Evolutionary conservation across 2,888 invertebrate species (phyloP).

Genomic region (Aporophyla lueneburgensis): DNA sequence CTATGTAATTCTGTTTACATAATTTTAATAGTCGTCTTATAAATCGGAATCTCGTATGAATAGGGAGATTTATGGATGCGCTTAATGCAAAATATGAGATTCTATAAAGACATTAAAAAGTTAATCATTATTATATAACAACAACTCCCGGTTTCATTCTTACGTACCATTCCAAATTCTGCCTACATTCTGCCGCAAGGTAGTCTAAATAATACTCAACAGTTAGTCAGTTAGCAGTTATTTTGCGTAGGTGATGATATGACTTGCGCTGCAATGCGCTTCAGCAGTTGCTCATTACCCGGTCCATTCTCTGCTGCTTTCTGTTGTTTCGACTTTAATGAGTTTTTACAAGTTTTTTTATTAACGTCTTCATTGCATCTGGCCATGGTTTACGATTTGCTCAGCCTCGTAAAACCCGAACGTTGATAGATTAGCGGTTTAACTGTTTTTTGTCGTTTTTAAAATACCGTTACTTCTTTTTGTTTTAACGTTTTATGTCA

Average conservation of each 20-base stretch:
- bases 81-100: not conserved
- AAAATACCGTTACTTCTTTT: constrained; percentile 46
- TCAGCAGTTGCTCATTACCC: constrained; percentile 20
- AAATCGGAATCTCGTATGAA: constrained; percentile 29
- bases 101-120: not conserved
- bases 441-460: constrained; percentile 56
- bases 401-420: constrained; percentile 63
- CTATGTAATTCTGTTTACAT: constrained; percentile 28
- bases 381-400: constrained; percentile 67
- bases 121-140: not conserved
- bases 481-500: constrained; percentile 40
- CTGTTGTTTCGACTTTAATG: constrained; percentile 59
- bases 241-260: constrained; percentile 29
- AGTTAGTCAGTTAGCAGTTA: constrained; percentile 18
- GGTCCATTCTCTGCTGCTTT: constrained; percentile 52
- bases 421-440: constrained; percentile 62
- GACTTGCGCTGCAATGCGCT: constrained; percentile 14
- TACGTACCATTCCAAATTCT: not conserved
- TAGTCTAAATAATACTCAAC: constrained; percentile 18
- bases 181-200: constrained; percentile 5
- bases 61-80: constrained; percentile 22
- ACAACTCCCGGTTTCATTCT: not conserved
- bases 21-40: constrained; percentile 12
- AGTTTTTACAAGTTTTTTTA: constrained; percentile 61
- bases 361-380: constrained; percentile 73